Percentiles rank a stretch among this genome's conserved stretches.
Evolutionary conservation across 2,797 vertebrate species (phyloP).

Genomic region (Halcyon leucocephala): DNA sequence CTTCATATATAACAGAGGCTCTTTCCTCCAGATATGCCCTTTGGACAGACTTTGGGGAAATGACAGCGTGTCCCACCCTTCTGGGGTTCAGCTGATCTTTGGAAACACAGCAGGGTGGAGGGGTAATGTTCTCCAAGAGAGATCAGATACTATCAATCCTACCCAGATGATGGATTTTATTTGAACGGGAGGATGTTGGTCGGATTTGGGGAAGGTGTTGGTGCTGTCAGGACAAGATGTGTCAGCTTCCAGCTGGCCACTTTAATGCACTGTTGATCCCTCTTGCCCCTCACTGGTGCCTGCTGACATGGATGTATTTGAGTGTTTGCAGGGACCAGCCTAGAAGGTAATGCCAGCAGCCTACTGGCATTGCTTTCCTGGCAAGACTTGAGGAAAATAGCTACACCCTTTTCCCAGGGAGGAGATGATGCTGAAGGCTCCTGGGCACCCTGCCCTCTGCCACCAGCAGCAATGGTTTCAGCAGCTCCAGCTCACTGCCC

Average conservation of each 20-base stretch:
- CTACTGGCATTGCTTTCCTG: not conserved
- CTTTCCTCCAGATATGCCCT: not conserved
- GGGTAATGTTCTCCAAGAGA: not conserved
- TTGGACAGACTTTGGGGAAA: not conserved
- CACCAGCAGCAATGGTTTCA: not conserved
- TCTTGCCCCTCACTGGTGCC: not conserved
- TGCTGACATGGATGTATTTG: accelerated
- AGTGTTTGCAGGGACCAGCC: not conserved
- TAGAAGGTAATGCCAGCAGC: accelerated
- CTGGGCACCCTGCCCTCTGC: not conserved
- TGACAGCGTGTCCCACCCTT: not conserved
- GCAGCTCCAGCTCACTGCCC: not conserved
- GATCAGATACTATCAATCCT: not conserved
- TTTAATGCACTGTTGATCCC: accelerated
- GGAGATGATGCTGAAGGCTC: not conserved
- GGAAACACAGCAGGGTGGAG: not conserved
- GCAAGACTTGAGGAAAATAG: not conserved
- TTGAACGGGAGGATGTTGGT: not conserved
- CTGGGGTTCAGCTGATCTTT: not conserved
- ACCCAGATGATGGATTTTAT: not conserved
- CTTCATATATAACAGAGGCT: accelerated
- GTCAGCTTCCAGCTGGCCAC: not conserved
- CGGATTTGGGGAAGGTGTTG: not conserved
- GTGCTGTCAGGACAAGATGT: not conserved
- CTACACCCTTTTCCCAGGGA: not conserved